Base-by-base conservation (phyloP, 37 sponge, comb jelly and placozoan genomes). In the Tethya wilhelma region DNA sequence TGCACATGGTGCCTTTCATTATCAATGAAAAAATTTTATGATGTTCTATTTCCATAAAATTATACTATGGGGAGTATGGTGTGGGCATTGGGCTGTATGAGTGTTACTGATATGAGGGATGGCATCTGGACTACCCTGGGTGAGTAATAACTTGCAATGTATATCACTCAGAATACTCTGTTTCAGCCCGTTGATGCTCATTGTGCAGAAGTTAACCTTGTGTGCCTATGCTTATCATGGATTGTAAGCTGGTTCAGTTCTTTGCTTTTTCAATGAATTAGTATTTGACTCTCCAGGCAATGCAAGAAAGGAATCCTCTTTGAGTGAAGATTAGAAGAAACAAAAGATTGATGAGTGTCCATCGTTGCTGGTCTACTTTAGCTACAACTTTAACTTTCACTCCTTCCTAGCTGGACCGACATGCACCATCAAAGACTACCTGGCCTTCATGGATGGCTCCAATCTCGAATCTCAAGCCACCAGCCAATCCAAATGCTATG, bases 361-460 rank as follows among this genome's bases (percentile, higher is more conserved):
- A 4, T 53, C 84, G 2, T 23, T 86, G 9, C 69, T 91, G 56
- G 84, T 85, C 53, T 95, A 88, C 77, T 83, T 86, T 43, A 60
- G 90, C 57, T 95, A 95, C 49, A 79, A 28, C 44, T 89, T 91
- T 90, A 89, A 86, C 70, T 95, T 95, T 69, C 83, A 85, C 58
- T 67, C 85, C 43, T 38, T 89, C 55, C 81, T 95, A 44, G 80
- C 90, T 75, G 92, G 92, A 12, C 96, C 96, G 0, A 38, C 77
- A 33, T 82, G 71, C 70, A 89, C 83, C 63, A 56, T 86, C 38
- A 77, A 64, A 32, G 87, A 95, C 38, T 89, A 86, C 59, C 56
- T 40, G 17, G 73, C 75, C 57, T 95, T 91, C 62, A 86, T 95
- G 44, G 79, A 78, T 55, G 96, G 96, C 19, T 70, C 89, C 44